phyloP scores from a whole-genome alignment of 35 echinoderm and acorn worm species.

The Amphiura filiformis region DNA sequence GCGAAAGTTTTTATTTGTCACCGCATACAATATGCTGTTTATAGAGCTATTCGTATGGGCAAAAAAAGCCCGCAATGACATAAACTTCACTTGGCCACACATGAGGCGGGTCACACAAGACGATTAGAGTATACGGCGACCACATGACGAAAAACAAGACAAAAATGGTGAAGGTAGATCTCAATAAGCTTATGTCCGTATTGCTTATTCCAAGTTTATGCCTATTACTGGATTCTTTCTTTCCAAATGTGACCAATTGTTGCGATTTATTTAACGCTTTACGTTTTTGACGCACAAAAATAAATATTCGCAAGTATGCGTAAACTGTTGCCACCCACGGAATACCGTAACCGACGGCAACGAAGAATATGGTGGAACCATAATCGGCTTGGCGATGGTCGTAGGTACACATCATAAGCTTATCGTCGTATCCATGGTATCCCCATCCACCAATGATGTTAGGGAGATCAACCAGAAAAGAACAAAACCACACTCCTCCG shows the following conservation, averaged over 20 bases:
- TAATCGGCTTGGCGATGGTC: slow-evolving; percentile 53
- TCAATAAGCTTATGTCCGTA: slow-evolving; percentile 52
- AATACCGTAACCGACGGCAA: slow-evolving; percentile 47
- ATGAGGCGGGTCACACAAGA: slow-evolving; percentile 45
- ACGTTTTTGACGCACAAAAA: background rate
- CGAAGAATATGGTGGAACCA: slow-evolving; percentile 69
- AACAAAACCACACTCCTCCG: slow-evolving; percentile 49
- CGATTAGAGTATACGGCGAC: slow-evolving; percentile 62
- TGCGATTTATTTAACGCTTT: background rate
- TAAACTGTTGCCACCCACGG: slow-evolving; percentile 51
- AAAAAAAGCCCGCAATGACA: slow-evolving; percentile 52
- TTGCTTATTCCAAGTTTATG: background rate
- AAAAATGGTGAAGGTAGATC: slow-evolving; percentile 50
- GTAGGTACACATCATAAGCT: slow-evolving; percentile 69
- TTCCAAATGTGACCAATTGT: background rate
- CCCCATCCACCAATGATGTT: slow-evolving; percentile 72
- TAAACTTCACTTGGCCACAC: slow-evolving; percentile 44
- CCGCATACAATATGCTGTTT: slow-evolving; percentile 78
- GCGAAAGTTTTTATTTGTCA: slow-evolving; percentile 68
- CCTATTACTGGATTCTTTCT: background rate
- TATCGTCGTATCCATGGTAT: slow-evolving; percentile 52
- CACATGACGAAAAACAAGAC: slow-evolving; percentile 81
- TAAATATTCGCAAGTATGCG: slow-evolving; percentile 58
- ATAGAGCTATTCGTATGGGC: slow-evolving; percentile 73
- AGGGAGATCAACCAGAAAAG: slow-evolving; percentile 66